Percentiles rank a stretch among this genome's conserved stretches.
Evolutionary conservation across 2,797 vertebrate species (phyloP).

Genomic region (Epinephelus malabaricus): DNA sequence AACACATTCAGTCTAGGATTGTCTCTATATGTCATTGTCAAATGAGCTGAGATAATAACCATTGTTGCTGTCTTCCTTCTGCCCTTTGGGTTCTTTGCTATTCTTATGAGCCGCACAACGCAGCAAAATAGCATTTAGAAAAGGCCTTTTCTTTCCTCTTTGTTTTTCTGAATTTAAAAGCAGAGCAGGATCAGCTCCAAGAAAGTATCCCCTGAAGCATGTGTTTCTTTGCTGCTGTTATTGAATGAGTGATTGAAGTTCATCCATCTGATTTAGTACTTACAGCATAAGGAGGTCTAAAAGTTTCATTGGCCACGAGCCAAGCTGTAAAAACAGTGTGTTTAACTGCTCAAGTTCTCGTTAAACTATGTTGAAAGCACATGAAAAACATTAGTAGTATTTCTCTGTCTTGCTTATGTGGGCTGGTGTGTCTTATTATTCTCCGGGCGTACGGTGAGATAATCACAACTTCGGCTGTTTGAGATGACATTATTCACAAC

Average conservation of each 20-base stretch:
- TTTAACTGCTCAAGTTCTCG: slow-evolving; percentile 50
- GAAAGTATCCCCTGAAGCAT: slow-evolving; percentile 46
- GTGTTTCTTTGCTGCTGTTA: slow-evolving; percentile 41
- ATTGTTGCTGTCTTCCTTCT: slow-evolving; percentile 10
- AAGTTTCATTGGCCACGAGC: slow-evolving; percentile 41
- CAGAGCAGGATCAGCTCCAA: slow-evolving; percentile 47
- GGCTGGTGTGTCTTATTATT: slow-evolving; percentile 52
- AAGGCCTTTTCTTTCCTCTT: slow-evolving; percentile 10
- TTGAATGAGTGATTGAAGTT: slow-evolving; percentile 62
- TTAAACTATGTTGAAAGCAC: slow-evolving; percentile 53
- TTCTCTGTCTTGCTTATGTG: slow-evolving; percentile 24
- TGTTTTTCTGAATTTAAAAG: slow-evolving; percentile 46
- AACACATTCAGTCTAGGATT: slow-evolving; percentile 31
- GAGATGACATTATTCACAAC: slow-evolving; percentile 54
- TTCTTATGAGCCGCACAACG: slow-evolving; percentile 25
- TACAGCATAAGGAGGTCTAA: slow-evolving; percentile 23
- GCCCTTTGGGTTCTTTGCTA: slow-evolving; percentile 41
- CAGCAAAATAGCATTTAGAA: slow-evolving; percentile 46
- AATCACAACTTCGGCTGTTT: slow-evolving; percentile 43
- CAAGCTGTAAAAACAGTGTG: slow-evolving; percentile 34
- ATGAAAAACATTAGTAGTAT: slow-evolving; percentile 44
- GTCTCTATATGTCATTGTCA: slow-evolving; percentile 57
- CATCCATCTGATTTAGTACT: slow-evolving; percentile 55
- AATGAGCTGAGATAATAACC: slow-evolving; percentile 52
- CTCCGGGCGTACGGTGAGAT: slow-evolving; percentile 27